Percentiles rank a stretch among this genome's conserved stretches.
phyloP scores from a whole-genome alignment of 2,113 vertebrate species.

The Psittacula cyanocephala region DNA sequence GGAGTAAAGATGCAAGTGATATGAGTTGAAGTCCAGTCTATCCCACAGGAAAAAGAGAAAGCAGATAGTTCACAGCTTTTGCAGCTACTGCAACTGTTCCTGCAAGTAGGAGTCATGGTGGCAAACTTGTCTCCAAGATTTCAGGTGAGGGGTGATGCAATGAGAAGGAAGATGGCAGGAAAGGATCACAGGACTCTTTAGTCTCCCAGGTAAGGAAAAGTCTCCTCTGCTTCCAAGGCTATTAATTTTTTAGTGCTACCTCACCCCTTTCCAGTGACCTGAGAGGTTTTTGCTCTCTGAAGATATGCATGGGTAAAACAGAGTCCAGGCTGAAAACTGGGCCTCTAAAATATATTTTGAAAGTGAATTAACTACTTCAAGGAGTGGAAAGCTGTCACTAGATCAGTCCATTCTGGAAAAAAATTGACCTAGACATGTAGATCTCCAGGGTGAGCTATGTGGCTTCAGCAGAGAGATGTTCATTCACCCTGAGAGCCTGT shows the following conservation, averaged over 20 bases:
- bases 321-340: not conserved
- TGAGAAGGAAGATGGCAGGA: not conserved
- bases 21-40: not conserved
- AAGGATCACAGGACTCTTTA: not conserved
- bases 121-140: not conserved
- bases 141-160: not conserved
- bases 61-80: not conserved
- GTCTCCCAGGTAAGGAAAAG: not conserved
- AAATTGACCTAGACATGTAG: not conserved
- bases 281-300: not conserved
- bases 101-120: not conserved
- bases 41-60: not conserved
- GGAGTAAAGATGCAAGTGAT: not conserved
- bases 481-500: not conserved
- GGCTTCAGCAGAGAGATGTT: not conserved
- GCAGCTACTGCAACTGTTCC: not conserved
- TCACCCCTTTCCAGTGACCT: not conserved
- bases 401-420: not conserved
- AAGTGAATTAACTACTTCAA: not conserved
- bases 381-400: not conserved
- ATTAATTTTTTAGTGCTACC: fast-evolving
- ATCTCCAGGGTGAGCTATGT: not conserved
- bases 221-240: not conserved
- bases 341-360: not conserved
- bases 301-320: not conserved